Evolutionary conservation across 2,888 invertebrate genomes (phyloP).

Genomic region (Rhingia campestris): DNA sequence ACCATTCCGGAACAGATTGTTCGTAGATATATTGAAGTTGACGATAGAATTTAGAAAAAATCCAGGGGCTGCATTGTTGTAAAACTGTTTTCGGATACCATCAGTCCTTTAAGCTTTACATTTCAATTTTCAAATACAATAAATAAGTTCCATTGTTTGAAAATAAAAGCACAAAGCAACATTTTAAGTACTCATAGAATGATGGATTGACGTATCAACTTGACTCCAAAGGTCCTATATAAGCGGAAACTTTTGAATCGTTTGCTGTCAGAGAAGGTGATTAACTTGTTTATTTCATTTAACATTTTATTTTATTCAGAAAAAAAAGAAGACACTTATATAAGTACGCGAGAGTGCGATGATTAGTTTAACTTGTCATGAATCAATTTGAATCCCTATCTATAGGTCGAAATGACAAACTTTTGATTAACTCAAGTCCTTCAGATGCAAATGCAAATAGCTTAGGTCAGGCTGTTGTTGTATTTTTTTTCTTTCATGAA

Average conservation of each 20-base stretch:
- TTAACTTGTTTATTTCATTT: constrained; percentile 68
- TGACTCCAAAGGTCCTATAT: constrained; percentile 32
- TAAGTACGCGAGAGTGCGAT: constrained; percentile 27
- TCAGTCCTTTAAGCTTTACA: too few relatives aligned
- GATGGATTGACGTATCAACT: background rate
- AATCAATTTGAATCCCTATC: constrained; percentile 8
- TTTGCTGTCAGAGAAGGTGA: constrained; percentile 64
- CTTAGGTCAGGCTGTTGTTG: background rate
- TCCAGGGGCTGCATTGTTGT: too few relatives aligned
- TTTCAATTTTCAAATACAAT: too few relatives aligned
- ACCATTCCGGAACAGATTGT: too few relatives aligned
- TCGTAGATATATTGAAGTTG: too few relatives aligned
- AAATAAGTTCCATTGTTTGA: background rate
- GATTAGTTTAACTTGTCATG: constrained; percentile 17
- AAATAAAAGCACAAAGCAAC: background rate
- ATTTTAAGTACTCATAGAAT: background rate
- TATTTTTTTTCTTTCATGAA: background rate
- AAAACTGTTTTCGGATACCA: too few relatives aligned
- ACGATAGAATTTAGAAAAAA: too few relatives aligned
- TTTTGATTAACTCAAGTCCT: constrained; percentile 32
- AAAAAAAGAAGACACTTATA: constrained; percentile 40
- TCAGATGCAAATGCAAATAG: background rate
- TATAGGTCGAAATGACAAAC: constrained; percentile 49
- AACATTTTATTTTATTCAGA: constrained; percentile 10
- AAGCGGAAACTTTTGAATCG: constrained; percentile 54